These are phyloP conservation scores for Vimba vimba DNA, from an alignment of 2,113 vertebrate genomes.

Conservation along the genomic window DNA sequence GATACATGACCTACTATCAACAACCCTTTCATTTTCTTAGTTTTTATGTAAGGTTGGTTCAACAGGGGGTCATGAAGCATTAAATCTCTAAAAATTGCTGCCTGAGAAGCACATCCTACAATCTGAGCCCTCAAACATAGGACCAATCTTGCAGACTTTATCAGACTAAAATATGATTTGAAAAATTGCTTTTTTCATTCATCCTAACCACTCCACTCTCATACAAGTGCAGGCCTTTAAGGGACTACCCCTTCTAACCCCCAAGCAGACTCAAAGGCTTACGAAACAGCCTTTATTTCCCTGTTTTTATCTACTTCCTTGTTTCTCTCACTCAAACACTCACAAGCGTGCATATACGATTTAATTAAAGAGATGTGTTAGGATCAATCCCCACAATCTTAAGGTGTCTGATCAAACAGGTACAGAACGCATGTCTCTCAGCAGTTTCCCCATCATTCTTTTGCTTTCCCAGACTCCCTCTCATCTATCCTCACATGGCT, in stretches of 20 bases:
- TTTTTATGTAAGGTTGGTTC: not conserved
- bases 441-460: conserved; percentile 3
- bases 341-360: conserved; percentile 15
- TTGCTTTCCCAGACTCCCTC: not conserved
- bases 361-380: conserved; percentile 45
- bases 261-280: not conserved
- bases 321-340: not conserved
- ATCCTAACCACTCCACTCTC: not conserved
- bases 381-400: conserved; percentile 41
- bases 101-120: not conserved
- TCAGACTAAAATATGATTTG: not conserved
- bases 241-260: not conserved
- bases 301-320: not conserved
- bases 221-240: not conserved
- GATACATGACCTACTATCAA: not conserved
- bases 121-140: not conserved
- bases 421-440: not conserved
- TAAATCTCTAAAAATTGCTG: not conserved
- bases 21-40: not conserved
- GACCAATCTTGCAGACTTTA: not conserved
- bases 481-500: not conserved
- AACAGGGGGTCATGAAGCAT: not conserved
- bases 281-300: not conserved
- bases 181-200: not conserved
- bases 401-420: conserved; percentile 48